Conservation (phyloP, 2,888 invertebrate genomes). For the Thymelicus lineola region DNA sequence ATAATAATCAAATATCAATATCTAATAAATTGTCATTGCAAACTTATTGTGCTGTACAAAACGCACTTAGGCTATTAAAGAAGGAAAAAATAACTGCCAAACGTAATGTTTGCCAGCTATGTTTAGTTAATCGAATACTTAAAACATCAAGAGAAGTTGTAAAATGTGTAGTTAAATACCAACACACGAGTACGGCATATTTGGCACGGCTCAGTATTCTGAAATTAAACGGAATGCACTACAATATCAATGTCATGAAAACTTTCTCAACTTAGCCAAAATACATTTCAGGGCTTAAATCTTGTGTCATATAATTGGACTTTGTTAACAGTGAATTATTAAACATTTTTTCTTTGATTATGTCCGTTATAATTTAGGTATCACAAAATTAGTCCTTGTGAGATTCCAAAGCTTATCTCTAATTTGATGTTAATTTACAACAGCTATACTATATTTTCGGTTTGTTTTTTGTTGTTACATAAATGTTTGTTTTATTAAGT, state of each 20-base stretch:
- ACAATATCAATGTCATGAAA: conserved; percentile 40
- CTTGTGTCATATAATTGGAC: too few relatives aligned
- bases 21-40: not conserved
- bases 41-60: not conserved
- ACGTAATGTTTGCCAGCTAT: not conserved
- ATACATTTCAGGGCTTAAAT: not conserved
- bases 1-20: too few relatives aligned
- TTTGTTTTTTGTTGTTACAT: conserved; percentile 16
- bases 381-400: conserved; percentile 5
- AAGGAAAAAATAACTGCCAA: not conserved
- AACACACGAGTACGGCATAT: conserved; percentile 24
- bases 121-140: conserved; percentile 26
- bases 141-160: conserved; percentile 23
- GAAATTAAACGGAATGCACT: conserved; percentile 33
- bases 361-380: not conserved
- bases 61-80: not conserved
- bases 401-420: conserved; percentile 7
- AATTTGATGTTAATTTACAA: not conserved
- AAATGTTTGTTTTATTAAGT: conserved; percentile 24
- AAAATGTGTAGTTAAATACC: conserved; percentile 27
- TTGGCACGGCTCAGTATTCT: conserved; percentile 37
- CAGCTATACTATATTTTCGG: not conserved
- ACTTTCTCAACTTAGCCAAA: conserved; percentile 21
- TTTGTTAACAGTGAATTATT: too few relatives aligned
- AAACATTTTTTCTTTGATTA: not conserved